Conservation (phyloP, 2,113 vertebrate species). For the Falco punctatus region DNA sequence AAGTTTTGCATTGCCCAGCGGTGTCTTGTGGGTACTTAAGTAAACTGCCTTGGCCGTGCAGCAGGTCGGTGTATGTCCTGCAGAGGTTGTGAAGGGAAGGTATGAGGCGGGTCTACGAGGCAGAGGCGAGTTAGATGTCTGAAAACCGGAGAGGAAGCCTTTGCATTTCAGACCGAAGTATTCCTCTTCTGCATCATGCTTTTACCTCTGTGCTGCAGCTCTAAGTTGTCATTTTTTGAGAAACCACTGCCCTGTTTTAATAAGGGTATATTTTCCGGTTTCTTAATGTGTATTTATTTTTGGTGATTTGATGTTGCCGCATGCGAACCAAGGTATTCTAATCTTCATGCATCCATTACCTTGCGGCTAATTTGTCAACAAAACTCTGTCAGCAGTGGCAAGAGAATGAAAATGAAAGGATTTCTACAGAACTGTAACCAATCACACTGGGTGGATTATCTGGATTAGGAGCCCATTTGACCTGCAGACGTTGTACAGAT, state of each 20-base stretch:
- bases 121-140: neutral
- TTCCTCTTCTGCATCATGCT: neutral
- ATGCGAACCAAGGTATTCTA: neutral
- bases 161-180: neutral
- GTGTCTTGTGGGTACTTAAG: neutral
- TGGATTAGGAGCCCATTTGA: conserved; percentile 62
- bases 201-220: neutral
- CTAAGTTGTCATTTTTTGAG: neutral
- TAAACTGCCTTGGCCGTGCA: neutral
- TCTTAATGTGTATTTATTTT: neutral
- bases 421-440: conserved; percentile 45
- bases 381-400: conserved; percentile 16
- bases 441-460: conserved; percentile 54
- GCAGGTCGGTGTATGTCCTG: rapidly evolving
- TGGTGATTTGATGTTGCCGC: neutral
- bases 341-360: conserved; percentile 15
- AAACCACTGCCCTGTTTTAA: neutral
- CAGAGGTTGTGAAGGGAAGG: neutral
- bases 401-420: conserved; percentile 48
- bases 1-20: neutral
- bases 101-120: neutral
- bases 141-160: neutral
- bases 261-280: rapidly evolving
- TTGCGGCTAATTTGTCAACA: conserved; percentile 44
- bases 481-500: conserved; percentile 15